Evolutionary conservation across 2,797 vertebrate genomes (phyloP).

Genomic region (Taenioides sp.): DNA sequence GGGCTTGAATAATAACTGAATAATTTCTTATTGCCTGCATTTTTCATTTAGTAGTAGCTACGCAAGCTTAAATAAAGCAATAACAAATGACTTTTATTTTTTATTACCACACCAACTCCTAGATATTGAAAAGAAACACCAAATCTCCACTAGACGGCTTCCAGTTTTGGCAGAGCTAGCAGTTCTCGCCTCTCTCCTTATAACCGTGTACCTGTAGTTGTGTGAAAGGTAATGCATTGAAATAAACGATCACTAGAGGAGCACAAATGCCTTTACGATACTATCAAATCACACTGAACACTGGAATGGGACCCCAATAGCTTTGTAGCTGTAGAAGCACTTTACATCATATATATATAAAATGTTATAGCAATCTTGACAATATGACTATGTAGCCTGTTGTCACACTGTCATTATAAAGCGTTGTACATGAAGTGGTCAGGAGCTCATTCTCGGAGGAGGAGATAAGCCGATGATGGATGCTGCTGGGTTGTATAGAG

Average conservation of each 20-base stretch:
- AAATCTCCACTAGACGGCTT: neutral
- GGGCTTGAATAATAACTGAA: neutral
- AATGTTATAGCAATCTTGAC: conserved; percentile 6
- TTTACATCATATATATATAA: conserved; percentile 15
- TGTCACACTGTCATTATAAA: conserved; percentile 9
- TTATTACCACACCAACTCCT: neutral
- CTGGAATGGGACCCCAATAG: conserved; percentile 25
- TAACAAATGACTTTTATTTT: neutral
- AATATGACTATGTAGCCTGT: neutral
- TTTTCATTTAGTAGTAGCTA: neutral
- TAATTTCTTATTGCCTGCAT: neutral
- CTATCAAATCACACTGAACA: conserved; percentile 40
- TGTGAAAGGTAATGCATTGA: conserved; percentile 55
- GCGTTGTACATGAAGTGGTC: neutral
- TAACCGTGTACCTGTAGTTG: conserved; percentile 46
- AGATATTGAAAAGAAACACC: neutral
- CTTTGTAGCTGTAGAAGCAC: conserved; percentile 23
- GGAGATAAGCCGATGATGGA: conserved; percentile 11
- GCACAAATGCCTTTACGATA: conserved; percentile 53
- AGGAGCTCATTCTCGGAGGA: neutral
- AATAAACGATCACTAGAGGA: conserved; percentile 48
- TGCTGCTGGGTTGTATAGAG: neutral
- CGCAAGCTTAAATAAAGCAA: neutral
- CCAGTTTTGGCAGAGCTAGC: conserved; percentile 30
- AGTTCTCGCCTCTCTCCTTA: conserved; percentile 46